Conservation (phyloP, 2,888 invertebrate species). For the Chrysolina americana region DNA sequence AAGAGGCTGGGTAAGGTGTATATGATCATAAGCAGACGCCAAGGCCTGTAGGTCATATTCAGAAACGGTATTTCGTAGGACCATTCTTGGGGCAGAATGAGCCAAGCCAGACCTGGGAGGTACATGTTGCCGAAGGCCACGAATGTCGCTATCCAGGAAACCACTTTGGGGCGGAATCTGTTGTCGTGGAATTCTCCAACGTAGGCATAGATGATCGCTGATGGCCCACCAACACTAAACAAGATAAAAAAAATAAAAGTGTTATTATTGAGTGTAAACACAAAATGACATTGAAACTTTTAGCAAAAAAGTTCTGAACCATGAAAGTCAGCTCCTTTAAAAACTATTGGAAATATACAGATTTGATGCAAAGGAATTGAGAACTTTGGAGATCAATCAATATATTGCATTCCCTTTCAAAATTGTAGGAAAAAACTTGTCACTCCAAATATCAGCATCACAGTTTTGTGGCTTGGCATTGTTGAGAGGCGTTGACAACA, state of each 20-base stretch:
- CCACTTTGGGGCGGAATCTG: constrained; percentile 68
- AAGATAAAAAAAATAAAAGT: background rate
- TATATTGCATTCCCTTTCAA: too few species aligned
- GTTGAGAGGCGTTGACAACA: too few species aligned
- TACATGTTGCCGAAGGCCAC: constrained; percentile 66
- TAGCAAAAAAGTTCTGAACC: too few species aligned
- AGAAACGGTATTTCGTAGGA: constrained; percentile 70
- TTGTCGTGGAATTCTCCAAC: constrained; percentile 72
- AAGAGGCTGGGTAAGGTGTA: constrained; percentile 65
- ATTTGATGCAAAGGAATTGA: too few species aligned
- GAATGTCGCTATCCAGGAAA: constrained; percentile 67
- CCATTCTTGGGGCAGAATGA: constrained; percentile 63
- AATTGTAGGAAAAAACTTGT: too few species aligned
- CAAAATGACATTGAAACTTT: too few species aligned
- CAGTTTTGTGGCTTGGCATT: too few species aligned
- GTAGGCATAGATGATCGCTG: constrained; percentile 72
- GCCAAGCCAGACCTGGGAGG: constrained; percentile 67
- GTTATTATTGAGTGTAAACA: too few species aligned
- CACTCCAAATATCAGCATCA: too few species aligned
- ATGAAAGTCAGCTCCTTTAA: too few species aligned
- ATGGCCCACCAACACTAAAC: constrained; percentile 68
- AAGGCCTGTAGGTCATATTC: constrained; percentile 66
- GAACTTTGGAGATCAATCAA: too few species aligned
- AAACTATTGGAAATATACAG: too few species aligned
- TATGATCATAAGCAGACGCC: constrained; percentile 66